A percentile compares a stretch with the other conserved stretches of the same genome.
phyloP scores from a whole-genome alignment of 1,140 invertebrate genomes.

The Bombus waltoni region DNA sequence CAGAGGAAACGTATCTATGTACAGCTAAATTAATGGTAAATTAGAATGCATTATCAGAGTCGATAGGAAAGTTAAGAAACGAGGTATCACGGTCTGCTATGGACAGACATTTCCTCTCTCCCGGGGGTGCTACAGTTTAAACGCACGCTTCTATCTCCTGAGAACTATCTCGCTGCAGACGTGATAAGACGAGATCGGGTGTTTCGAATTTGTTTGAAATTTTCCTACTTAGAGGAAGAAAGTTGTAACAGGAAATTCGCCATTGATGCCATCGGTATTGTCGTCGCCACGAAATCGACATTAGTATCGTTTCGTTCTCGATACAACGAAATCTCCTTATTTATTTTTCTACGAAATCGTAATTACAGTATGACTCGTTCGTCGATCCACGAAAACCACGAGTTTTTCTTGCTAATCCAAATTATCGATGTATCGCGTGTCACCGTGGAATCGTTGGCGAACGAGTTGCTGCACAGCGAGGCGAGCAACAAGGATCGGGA shows the following conservation, averaged over 20 bases:
- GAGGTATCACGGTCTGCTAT: constrained; percentile 2
- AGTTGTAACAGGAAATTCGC: constrained; percentile 6
- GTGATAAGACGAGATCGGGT: constrained; percentile 42
- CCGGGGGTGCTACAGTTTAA: constrained; percentile 20
- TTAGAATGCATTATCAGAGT: constrained; percentile 25
- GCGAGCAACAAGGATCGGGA: background rate
- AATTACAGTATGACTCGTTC: background rate
- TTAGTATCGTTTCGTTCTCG: background rate
- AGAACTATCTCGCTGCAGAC: constrained; percentile 41
- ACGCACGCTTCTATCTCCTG: constrained; percentile 26
- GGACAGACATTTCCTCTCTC: background rate
- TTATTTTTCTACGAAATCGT: background rate
- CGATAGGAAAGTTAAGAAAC: constrained; percentile 30
- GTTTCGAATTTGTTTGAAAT: constrained; percentile 42
- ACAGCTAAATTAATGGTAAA: constrained; percentile 5
- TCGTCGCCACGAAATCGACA: background rate
- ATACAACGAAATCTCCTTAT: background rate
- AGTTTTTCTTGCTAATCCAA: background rate
- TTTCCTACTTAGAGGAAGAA: constrained; percentile 16
- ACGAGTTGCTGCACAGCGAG: background rate
- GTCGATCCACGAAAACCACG: background rate
- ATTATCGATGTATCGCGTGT: background rate
- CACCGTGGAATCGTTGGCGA: too few relatives aligned
- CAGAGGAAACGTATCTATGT: too few relatives aligned
- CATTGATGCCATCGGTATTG: background rate